These are phyloP conservation scores for Pterocles orientalis DNA, from an alignment of 2,113 vertebrate genomes.

Conservation along the genomic window DNA sequence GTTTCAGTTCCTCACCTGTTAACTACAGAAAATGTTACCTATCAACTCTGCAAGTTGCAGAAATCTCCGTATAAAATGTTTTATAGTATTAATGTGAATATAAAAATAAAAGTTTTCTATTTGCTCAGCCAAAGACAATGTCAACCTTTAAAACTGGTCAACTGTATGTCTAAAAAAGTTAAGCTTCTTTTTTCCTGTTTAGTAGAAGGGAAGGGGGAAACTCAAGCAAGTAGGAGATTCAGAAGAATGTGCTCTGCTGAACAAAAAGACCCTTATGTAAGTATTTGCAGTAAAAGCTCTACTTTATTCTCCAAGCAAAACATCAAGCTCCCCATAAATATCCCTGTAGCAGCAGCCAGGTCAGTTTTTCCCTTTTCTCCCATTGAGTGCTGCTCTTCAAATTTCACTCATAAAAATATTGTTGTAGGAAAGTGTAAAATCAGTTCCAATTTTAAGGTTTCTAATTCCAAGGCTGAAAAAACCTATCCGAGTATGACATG, in stretches of 20 bases:
- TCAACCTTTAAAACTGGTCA: background rate
- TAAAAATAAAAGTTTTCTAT: background rate
- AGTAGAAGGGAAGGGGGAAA: background rate
- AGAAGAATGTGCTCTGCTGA: background rate
- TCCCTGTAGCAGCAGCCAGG: background rate
- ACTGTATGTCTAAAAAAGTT: background rate
- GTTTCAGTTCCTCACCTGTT: background rate
- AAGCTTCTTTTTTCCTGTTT: background rate
- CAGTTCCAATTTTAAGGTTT: conserved; percentile 43
- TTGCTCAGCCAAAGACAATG: background rate
- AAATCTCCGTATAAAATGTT: background rate
- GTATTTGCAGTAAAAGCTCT: background rate
- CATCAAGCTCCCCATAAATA: conserved; percentile 3
- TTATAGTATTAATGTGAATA: background rate
- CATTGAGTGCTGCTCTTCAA: background rate
- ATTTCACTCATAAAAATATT: conserved; percentile 56
- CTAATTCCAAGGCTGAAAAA: conserved; percentile 13
- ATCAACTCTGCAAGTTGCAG: background rate
- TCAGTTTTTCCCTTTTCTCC: background rate
- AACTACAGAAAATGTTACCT: background rate
- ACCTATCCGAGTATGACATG: background rate
- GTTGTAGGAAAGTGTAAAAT: conserved; percentile 22
- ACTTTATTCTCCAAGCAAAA: conserved; percentile 6
- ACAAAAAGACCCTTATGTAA: conserved; percentile 20
- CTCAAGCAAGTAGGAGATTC: background rate